Conservation (phyloP, 2,113 vertebrate genomes). For the Peromyscus maniculatus region DNA sequence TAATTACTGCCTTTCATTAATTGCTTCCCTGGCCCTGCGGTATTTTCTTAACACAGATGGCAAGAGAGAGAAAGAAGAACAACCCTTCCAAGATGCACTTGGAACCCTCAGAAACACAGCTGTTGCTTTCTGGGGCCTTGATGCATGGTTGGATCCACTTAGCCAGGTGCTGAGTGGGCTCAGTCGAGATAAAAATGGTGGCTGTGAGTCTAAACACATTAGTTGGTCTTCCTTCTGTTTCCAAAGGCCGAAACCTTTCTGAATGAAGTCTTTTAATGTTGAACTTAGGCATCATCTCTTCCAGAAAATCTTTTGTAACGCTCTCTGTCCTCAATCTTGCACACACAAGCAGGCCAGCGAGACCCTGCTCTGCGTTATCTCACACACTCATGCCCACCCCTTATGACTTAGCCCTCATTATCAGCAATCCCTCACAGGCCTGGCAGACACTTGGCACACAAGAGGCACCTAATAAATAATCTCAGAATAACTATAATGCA, state of each 20-base stretch:
- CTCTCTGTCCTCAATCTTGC: neutral
- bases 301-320: neutral
- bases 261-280: slow-evolving; percentile 12
- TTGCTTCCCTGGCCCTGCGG: slow-evolving; percentile 46
- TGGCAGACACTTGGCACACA: neutral
- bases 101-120: slow-evolving; percentile 8
- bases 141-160: neutral
- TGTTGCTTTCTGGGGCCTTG: neutral
- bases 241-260: slow-evolving; percentile 10
- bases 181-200: neutral
- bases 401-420: neutral
- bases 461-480: neutral
- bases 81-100: slow-evolving; percentile 11
- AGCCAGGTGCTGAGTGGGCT: neutral
- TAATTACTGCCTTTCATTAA: slow-evolving; percentile 57
- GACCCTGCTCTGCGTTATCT: neutral
- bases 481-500: neutral
- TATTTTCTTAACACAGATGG: slow-evolving; percentile 34
- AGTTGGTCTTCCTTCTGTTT: neutral
- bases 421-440: neutral
- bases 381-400: neutral
- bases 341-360: neutral
- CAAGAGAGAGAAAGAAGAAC: slow-evolving; percentile 43
- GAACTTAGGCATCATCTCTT: neutral
- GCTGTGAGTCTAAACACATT: neutral